Conservation (phyloP, 2,797 vertebrate genomes). For the Sebastolobus alascanus region DNA sequence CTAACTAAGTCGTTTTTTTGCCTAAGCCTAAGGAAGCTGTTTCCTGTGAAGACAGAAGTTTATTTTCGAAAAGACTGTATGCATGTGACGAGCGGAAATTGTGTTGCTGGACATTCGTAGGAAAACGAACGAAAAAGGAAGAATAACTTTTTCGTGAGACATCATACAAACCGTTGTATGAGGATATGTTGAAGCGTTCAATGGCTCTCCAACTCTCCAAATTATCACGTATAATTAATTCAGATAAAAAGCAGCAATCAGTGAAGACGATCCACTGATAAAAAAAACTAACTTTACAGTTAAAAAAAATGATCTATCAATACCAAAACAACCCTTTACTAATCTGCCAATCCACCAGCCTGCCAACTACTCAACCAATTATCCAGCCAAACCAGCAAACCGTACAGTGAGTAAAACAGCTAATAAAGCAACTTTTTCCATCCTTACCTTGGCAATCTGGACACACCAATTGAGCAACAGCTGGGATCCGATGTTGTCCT, state of each 20-base stretch:
- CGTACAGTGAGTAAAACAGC: not conserved
- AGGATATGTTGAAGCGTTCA: not conserved
- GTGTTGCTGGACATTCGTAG: too few relatives aligned
- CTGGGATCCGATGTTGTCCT: conserved; percentile 98
- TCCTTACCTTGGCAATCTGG: conserved; percentile 96
- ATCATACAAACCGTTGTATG: too few relatives aligned
- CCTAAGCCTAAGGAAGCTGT: too few relatives aligned
- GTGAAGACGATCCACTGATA: not conserved
- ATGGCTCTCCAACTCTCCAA: not conserved
- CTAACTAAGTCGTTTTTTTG: too few relatives aligned
- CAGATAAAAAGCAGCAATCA: not conserved
- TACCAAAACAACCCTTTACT: not conserved
- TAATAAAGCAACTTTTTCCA: not conserved
- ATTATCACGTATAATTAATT: not conserved
- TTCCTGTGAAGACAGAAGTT: too few relatives aligned
- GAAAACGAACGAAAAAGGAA: too few relatives aligned
- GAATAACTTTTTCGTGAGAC: too few relatives aligned
- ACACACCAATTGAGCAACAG: conserved; percentile 99
- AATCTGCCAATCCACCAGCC: not conserved
- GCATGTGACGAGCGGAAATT: too few relatives aligned
- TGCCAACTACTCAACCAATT: not conserved
- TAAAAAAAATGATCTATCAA: not conserved
- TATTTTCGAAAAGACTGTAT: too few relatives aligned
- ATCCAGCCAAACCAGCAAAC: not conserved
- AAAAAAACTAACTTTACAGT: not conserved